Evolutionary conservation across 1,140 invertebrate species (phyloP), one percentile per base, ranked within the genome.

Genomic region (Popillia japonica): DNA sequence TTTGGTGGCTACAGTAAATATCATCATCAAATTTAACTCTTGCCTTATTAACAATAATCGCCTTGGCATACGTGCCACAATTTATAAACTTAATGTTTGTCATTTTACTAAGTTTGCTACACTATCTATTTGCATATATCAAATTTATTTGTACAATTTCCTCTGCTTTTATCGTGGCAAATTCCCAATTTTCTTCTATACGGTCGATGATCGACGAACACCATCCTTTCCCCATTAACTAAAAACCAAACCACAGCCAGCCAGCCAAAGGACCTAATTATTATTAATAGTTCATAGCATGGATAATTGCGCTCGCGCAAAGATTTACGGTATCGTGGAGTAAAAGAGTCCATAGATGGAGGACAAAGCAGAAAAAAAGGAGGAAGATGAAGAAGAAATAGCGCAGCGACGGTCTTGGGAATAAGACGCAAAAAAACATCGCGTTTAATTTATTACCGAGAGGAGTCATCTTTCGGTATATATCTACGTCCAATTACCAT

Each of bases 401-500:
- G 72, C 34, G 41, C 34, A 2, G 40, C 41, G 40, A 44, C 72
- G 0, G 34, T 42, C 72, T 42, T 40, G 72, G 72, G 41, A 74
- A 74, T 40, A 74, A 44, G 72, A 74, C 72, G 34, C 27, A 41
- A 27, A 68, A n/a, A 23, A 20, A 22, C 61, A 68, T 68, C 61
- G 61, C 77, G 73, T 48, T 77, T 79, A 78, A 79, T 80, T 79
- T 80, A 79, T 80, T 48, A 40, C 41, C 73, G 76, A 78, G 42
- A 40, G 61, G 78, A 78, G 72, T 81, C 78, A 80, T 77, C 78
- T 79, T 74, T 79, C 80, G 79, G 80, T 82, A 85, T 86, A 85
- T 86, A 86, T 86, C 83, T 82, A 85, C 85, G 85, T 86, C 84
- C 84, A 86, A 86, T 85, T 86, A 86, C 83, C 84, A 84, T 84